Conservation (phyloP, 2,113 vertebrate genomes). For the Phaethon lepturus region DNA sequence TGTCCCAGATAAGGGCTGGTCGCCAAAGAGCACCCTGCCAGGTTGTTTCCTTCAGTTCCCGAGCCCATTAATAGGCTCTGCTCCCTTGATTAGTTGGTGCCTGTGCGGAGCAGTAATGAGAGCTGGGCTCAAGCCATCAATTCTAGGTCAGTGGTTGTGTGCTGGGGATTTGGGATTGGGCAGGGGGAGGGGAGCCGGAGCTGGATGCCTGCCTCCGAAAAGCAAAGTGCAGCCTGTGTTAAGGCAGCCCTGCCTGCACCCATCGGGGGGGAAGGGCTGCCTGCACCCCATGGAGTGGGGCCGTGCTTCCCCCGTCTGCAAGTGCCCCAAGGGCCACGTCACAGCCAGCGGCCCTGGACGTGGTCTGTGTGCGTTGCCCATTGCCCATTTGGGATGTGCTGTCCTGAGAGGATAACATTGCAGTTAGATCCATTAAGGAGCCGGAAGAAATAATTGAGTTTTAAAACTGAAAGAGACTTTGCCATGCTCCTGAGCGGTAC, state of each 20-base stretch:
- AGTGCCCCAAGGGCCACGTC: neutral
- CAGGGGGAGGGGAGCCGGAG: neutral
- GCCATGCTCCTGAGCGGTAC: neutral
- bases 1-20: neutral
- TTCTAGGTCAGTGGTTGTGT: slow-evolving; percentile 64
- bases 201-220: neutral
- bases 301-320: neutral
- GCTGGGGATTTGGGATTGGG: neutral
- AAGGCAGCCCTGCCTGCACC: neutral
- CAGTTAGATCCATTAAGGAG: neutral
- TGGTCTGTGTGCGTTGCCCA: neutral
- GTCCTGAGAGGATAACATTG: neutral
- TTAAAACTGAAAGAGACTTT: neutral
- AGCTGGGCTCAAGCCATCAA: slow-evolving; percentile 16
- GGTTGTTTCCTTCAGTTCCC: slow-evolving; percentile 10
- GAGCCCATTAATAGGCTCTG: slow-evolving; percentile 41
- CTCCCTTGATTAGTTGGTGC: slow-evolving; percentile 55
- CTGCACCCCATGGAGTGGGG: rapidly evolving
- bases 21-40: neutral
- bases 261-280: rapidly evolving
- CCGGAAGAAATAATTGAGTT: neutral
- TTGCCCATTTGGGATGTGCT: neutral
- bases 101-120: slow-evolving; percentile 3
- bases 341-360: rapidly evolving
- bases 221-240: neutral